Evolutionary conservation across 2,888 invertebrate genomes (phyloP).

Genomic region (Rotaria sp.): DNA sequence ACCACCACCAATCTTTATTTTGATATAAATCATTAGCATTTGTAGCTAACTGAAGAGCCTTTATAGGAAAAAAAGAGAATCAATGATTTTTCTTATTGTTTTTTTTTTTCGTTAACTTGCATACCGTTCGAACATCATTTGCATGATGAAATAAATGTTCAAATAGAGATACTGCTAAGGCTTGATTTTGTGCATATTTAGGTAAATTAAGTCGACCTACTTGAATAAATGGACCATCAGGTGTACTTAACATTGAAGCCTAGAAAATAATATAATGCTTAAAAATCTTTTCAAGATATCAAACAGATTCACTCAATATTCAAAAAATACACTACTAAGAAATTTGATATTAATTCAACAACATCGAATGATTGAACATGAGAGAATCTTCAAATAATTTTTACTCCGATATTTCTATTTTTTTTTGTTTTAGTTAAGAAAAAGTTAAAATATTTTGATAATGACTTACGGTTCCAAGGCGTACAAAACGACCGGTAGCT

Average conservation of each 20-base stretch:
- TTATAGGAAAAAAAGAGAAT: neutral
- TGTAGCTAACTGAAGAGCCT: conserved; percentile 79
- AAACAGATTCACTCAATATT: neutral
- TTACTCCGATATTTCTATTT: no score
- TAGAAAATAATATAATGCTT: conserved; percentile 44
- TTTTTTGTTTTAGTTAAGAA: no score
- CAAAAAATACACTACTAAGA: no score
- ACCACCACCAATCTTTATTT: conserved; percentile 85
- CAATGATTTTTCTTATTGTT: neutral
- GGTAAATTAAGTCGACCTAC: conserved; percentile 76
- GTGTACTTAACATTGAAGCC: conserved; percentile 73
- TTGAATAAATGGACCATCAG: conserved; percentile 76
- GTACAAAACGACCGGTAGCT: conserved; percentile 64
- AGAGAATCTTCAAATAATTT: no score
- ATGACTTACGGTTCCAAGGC: conserved; percentile 57
- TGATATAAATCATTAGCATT: conserved; percentile 70
- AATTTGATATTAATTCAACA: no score
- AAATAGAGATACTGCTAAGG: conserved; percentile 78
- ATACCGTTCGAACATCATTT: conserved; percentile 69
- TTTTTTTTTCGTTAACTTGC: neutral
- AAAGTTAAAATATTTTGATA: neutral
- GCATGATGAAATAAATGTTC: conserved; percentile 93
- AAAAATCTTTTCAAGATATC: neutral
- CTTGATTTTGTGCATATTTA: conserved; percentile 70
- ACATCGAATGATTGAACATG: no score